Evolutionary conservation across 2,113 vertebrate species (phyloP), one percentile per base, ranked within the genome.

Genomic region (Callospermophilus lateralis): DNA sequence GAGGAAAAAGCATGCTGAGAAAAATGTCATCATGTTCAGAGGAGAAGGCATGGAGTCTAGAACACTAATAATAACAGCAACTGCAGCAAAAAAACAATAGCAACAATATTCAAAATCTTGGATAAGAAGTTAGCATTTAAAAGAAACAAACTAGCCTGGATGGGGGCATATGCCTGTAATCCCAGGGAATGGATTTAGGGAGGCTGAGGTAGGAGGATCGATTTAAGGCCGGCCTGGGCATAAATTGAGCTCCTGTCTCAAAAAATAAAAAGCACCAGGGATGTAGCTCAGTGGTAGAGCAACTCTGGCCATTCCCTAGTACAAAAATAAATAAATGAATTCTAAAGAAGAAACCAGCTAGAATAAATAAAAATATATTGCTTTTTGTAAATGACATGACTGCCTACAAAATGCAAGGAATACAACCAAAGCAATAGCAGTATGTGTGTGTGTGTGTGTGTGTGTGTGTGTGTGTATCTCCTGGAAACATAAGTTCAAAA

Each of bases 401-500:
- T 37, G 58, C 4, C 32, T 58, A 8, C 39, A 55, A 92, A 89
- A 53, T 63, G 73, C 19, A 45, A 65, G 12, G 17, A 74, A 95
- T 7, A 61, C 85, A 89, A 63, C 7, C 37, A 78, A 96, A 79
- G 5, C 12, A 77, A n/a, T 2, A 83, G 9, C 8, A 63, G 45
- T 45, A 6, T 42, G 45, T 45, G 45, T 45, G 45, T 45, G 42
- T 45, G 45, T 45, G 42, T 45, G 42, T 45, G 42, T 45, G 42
- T 45, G 42, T 45, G 42, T 45, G 42, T 45, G 45, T 45, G 42
- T 45, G 42, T 45, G 45, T 45, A 45, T 45, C 45, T 45, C 34
- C 37, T 45, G n/a, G 70, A 95, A 87, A 58, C 51, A 55, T 51
- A 81, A 87, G 10, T 89, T 84, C 53, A 89, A 90, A 90, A 34